Evolutionary conservation across 2,888 invertebrate genomes (phyloP).

Genomic region (Pantelozetes paolii): DNA sequence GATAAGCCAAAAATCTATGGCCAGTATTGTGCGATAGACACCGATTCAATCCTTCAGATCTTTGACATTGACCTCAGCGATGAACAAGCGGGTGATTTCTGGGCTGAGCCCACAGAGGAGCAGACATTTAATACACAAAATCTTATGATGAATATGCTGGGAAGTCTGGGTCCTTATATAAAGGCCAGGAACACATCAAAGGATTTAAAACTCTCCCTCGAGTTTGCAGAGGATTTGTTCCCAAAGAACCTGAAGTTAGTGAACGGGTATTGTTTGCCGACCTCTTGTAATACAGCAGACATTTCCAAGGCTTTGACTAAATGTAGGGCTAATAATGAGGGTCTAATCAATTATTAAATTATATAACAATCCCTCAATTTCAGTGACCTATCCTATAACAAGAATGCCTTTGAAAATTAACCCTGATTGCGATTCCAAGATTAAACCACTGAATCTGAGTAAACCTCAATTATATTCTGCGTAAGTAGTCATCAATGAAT

Average conservation of each 20-base stretch:
- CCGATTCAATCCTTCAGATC: background rate
- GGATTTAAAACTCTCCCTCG: background rate
- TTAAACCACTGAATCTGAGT: background rate
- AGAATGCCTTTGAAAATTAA: background rate
- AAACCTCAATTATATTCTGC: background rate
- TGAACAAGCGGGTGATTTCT: background rate
- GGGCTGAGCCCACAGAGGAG: too few species aligned
- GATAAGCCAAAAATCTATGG: slow-evolving; percentile 26
- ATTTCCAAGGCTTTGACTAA: background rate
- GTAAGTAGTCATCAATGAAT: background rate
- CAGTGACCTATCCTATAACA: background rate
- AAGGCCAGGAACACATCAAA: too few species aligned
- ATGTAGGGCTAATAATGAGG: background rate
- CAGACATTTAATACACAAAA: background rate
- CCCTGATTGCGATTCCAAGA: background rate
- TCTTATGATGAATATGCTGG: too few species aligned
- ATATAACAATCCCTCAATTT: background rate
- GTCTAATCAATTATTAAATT: too few species aligned
- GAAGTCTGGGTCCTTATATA: too few species aligned
- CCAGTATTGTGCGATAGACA: slow-evolving; percentile 7
- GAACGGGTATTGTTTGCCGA: background rate
- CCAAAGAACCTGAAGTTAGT: background rate
- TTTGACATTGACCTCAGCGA: too few species aligned
- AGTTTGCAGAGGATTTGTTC: background rate
- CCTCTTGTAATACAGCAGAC: background rate